These are phyloP conservation scores for Betta splendens DNA, from an alignment of 2,797 vertebrate species.

Conservation along the genomic window DNA sequence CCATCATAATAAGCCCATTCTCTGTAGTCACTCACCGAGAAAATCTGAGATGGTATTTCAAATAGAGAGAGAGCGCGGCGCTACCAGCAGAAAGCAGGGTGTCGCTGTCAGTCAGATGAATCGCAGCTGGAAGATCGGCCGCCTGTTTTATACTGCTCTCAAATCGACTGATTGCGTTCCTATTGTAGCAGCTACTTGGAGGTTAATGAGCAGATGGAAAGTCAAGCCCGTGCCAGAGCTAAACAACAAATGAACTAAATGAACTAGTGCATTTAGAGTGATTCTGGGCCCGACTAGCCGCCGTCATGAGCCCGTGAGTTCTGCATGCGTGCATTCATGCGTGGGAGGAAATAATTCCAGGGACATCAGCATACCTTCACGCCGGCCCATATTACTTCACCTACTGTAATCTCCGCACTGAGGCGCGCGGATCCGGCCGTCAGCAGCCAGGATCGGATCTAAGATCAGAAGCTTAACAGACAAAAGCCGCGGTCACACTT, in stretches of 20 bases:
- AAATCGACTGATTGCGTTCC: conserved; percentile 6
- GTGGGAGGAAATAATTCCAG: conserved; percentile 2
- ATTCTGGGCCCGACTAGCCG: not conserved
- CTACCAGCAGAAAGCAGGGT: conserved; percentile 23
- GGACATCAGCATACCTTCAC: conserved; percentile 7
- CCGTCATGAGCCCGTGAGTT: not conserved
- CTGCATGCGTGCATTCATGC: conserved; percentile 15
- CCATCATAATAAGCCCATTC: conserved; percentile 47
- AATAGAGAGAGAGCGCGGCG: conserved; percentile 40
- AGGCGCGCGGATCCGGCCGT: not conserved
- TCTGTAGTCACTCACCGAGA: conserved; percentile 40
- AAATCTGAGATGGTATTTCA: conserved; percentile 48
- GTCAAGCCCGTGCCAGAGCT: not conserved
- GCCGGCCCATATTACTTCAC: conserved; percentile 11
- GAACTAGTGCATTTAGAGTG: not conserved
- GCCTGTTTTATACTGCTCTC: not conserved
- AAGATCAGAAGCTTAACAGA: conserved; percentile 7
- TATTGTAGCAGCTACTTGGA: not conserved
- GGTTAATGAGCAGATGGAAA: not conserved
- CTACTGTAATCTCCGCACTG: conserved; percentile 18
- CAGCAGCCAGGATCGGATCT: conserved; percentile 29
- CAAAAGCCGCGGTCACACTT: not conserved
- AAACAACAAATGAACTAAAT: not conserved
- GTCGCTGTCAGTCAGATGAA: conserved; percentile 31
- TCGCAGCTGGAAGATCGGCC: not conserved